Base-by-base conservation (phyloP, 1,140 invertebrate genomes). In the Aphidius gifuensis region DNA sequence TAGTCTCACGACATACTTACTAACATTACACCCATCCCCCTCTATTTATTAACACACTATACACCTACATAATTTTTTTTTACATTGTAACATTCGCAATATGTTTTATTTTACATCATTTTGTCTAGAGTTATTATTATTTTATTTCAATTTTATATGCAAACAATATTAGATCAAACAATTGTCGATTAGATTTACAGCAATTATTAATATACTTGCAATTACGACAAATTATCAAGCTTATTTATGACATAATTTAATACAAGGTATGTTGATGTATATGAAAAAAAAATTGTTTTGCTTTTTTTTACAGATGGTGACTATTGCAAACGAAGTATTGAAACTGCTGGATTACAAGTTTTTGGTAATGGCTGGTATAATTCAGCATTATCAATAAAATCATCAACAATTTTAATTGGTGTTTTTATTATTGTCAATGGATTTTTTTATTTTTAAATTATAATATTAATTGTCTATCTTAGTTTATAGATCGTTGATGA, bases 251-350 rank as follows among this genome's bases (percentile, higher is more conserved):
- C 7, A 11, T 45, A 45, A 45, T 6, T 11, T 45, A 11, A 11
- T 8, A 6, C 44, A 45, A 45, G 44, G 11, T 45, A 11, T 7
- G 44, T n/a, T n/a, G n/a, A n/a, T n/a, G n/a, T n/a, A n/a, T n/a
- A n/a, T n/a, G n/a, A n/a, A n/a, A n/a, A n/a, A n/a, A n/a, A n/a
- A n/a, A n/a, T n/a, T n/a, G n/a, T n/a, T 9, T 39, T 23, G 6
- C 9, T 44, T 8, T 57, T 62, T 61, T 81, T 55, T 82, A 16
- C 75, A 85, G 84, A 93, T 71, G 91, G 91, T 0, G 91, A 92
- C 72, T 92, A 92, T 69, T 93, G 91, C 74, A 92, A 92, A 68
- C 86, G 90, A 61, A 92, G 90, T 74, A 91, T 93, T 64, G 89
- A 92, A 70, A 93, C 91, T 1, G 91, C 90, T 0, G 90, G 90